A percentile compares a stretch with the other conserved stretches of the same genome.
phyloP scores from a whole-genome alignment of 2,888 invertebrate species.

The Melinaea marsaeus region DNA sequence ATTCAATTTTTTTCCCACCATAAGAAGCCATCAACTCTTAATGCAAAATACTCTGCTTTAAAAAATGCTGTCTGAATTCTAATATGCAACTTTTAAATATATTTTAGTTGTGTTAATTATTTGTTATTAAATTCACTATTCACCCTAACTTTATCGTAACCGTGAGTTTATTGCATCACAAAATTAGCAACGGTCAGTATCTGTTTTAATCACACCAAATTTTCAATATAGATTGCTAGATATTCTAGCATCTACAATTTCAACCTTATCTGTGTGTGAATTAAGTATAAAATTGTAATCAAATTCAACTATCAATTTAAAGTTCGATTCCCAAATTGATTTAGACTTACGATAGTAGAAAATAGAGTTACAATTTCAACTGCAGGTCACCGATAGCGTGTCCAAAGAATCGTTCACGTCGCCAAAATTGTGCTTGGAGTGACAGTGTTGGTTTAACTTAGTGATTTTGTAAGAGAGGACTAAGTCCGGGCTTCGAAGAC shows the following conservation, averaged over 20 bases:
- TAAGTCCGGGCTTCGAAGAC: slow-evolving; percentile 38
- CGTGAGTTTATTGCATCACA: slow-evolving; percentile 29
- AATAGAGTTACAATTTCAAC: slow-evolving; percentile 33
- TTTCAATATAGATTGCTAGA: slow-evolving; percentile 36
- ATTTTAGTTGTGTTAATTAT: neutral
- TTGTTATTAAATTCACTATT: neutral
- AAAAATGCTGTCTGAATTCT: too few relatives aligned
- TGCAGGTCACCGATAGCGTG: slow-evolving; percentile 23
- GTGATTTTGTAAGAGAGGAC: slow-evolving; percentile 52
- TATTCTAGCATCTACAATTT: slow-evolving; percentile 10
- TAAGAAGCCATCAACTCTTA: too few relatives aligned
- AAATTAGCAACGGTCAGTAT: slow-evolving; percentile 64
- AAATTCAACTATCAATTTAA: slow-evolving; percentile 1
- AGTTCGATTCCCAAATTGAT: slow-evolving; percentile 16
- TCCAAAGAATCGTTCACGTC: slow-evolving; percentile 45
- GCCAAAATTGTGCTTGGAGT: slow-evolving; percentile 48
- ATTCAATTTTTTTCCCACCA: too few relatives aligned
- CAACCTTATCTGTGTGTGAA: slow-evolving; percentile 8
- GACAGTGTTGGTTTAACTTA: slow-evolving; percentile 55
- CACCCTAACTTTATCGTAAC: slow-evolving; percentile 20
- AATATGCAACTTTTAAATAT: neutral
- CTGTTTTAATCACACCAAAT: slow-evolving; percentile 53
- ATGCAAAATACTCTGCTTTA: too few relatives aligned
- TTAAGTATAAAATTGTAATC: slow-evolving; percentile 18
- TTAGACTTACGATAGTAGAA: slow-evolving; percentile 20